Conservation (phyloP, 2,888 invertebrate genomes). For the Aporophyla nigra region DNA sequence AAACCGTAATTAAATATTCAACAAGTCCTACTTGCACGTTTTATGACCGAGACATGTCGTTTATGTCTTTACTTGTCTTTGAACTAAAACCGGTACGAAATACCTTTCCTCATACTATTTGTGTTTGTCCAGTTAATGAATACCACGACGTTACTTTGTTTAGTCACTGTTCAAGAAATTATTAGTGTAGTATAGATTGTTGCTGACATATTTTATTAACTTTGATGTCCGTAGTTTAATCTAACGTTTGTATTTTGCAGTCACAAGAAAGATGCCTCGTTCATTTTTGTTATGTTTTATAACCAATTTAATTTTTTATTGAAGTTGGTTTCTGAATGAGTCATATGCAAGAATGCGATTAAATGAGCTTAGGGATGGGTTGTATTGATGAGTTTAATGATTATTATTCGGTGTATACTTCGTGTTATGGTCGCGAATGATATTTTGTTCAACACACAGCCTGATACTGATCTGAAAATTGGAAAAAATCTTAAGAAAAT, state of each 20-base stretch:
- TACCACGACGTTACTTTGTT: conserved; percentile 49
- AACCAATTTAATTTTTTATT: neutral
- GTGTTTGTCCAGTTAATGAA: conserved; percentile 50
- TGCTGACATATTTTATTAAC: conserved; percentile 58
- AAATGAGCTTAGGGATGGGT: no score
- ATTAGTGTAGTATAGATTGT: conserved; percentile 57
- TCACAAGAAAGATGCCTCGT: conserved; percentile 73
- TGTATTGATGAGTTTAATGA: no score
- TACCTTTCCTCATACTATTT: conserved; percentile 26
- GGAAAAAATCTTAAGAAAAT: no score
- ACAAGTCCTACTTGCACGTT: conserved; percentile 3
- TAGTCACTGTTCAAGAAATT: conserved; percentile 49
- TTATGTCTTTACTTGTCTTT: neutral
- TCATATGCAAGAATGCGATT: neutral
- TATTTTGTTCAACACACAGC: no score
- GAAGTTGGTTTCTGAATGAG: conserved; percentile 38
- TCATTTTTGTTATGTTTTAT: conserved; percentile 37
- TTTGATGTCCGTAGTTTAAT: conserved; percentile 63
- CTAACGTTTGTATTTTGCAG: conserved; percentile 62
- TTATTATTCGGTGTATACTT: no score
- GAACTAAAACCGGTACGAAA: conserved; percentile 43
- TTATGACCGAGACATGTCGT: neutral
- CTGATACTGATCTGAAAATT: no score
- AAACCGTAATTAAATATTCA: neutral
- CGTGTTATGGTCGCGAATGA: no score